Evolutionary conservation across 1,140 invertebrate genomes (phyloP).

Genomic region (Steinernema feltiae): DNA sequence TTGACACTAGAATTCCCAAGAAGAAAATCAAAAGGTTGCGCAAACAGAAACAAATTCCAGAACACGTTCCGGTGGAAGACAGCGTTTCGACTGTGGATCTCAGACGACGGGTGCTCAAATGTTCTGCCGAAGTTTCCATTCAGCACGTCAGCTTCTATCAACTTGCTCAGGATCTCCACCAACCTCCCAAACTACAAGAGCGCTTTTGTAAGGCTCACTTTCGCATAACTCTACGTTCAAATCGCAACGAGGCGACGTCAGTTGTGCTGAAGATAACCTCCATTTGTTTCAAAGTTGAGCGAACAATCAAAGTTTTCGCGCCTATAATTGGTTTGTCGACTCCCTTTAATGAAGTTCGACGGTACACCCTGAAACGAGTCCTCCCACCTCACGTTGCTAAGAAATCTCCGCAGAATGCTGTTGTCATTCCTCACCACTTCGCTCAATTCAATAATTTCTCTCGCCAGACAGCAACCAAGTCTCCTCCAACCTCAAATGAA

Average conservation of each 20-base stretch:
- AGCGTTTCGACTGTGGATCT: background rate
- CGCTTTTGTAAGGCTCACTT: background rate
- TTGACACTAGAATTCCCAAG: background rate
- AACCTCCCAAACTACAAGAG: background rate
- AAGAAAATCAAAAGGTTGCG: background rate
- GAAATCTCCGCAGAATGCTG: background rate
- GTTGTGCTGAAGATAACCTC: background rate
- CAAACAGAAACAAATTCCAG: background rate
- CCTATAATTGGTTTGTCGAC: background rate
- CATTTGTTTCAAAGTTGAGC: background rate
- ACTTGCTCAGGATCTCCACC: slow-evolving; percentile 6
- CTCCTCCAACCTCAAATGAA: background rate
- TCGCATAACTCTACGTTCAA: background rate
- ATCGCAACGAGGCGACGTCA: background rate
- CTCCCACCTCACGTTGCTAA: background rate
- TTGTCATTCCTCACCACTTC: background rate
- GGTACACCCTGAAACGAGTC: background rate
- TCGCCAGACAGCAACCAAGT: too few species aligned
- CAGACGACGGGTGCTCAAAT: background rate
- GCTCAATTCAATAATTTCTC: too few species aligned
- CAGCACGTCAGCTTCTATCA: slow-evolving; percentile 41
- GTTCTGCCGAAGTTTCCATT: slow-evolving; percentile 36
- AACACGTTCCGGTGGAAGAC: background rate
- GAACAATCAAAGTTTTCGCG: background rate
- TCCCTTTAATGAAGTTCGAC: background rate